A percentile compares a stretch with the other conserved stretches of the same genome.
Conservation (phyloP, 2,113 vertebrate species). For the Bubo scandiacus region DNA sequence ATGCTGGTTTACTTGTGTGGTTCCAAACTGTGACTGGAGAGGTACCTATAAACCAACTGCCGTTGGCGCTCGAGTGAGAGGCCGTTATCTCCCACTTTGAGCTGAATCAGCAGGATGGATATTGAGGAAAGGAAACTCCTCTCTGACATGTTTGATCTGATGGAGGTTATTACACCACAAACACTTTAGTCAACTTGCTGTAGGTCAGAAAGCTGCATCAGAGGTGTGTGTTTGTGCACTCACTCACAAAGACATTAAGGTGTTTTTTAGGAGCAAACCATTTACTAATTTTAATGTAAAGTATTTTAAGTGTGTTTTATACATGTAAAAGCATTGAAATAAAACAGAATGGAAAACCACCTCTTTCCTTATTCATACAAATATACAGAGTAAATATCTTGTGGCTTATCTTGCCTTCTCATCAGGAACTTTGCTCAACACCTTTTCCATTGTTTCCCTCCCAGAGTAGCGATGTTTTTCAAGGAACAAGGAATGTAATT, state of each 20-base stretch:
- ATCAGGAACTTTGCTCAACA: background rate
- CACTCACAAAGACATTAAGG: background rate
- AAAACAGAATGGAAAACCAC: conserved; percentile 19
- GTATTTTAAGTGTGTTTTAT: conserved; percentile 56
- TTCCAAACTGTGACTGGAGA: background rate
- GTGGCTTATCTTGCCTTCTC: background rate
- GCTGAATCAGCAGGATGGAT: background rate
- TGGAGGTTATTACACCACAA: background rate
- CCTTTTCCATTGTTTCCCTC: background rate
- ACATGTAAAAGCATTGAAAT: conserved; percentile 1
- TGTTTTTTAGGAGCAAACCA: conserved; percentile 3
- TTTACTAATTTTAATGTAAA: conserved; percentile 18
- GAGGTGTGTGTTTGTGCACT: background rate
- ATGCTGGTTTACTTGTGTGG: background rate
- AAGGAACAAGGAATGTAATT: background rate
- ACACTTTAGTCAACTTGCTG: background rate
- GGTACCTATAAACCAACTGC: background rate
- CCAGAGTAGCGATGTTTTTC: background rate
- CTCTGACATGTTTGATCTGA: background rate
- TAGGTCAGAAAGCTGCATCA: background rate
- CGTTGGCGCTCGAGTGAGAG: background rate
- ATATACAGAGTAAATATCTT: background rate
- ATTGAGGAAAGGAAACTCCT: background rate
- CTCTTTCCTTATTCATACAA: background rate
- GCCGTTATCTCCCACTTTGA: background rate